These are phyloP conservation scores for Notamacropus eugenii DNA, from an alignment of 2,797 vertebrate genomes.

Conservation along the genomic window DNA sequence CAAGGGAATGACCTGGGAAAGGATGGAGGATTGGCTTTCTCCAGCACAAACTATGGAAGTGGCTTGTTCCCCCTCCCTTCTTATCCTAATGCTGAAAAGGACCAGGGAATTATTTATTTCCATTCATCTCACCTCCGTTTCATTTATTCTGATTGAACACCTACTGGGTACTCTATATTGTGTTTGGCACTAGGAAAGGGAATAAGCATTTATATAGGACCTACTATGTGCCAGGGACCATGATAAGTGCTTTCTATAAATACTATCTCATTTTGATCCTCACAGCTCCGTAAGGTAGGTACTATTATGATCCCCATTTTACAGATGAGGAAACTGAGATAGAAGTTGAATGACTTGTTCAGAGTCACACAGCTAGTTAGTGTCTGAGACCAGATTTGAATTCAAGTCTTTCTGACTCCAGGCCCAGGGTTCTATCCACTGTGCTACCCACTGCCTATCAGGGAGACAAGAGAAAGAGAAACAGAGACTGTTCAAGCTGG, in stretches of 20 bases:
- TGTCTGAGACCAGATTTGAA: neutral
- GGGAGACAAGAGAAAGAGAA: neutral
- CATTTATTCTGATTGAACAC: neutral
- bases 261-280: neutral
- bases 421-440: neutral
- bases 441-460: neutral
- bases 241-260: neutral
- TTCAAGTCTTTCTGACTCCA: neutral
- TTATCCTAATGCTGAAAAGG: neutral
- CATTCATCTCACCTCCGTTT: neutral
- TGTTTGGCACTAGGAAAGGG: neutral
- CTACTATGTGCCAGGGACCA: neutral
- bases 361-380: neutral
- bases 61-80: neutral
- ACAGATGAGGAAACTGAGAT: neutral
- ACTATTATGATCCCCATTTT: neutral
- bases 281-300: neutral
- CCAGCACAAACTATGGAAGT: neutral
- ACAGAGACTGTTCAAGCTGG: neutral
- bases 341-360: neutral
- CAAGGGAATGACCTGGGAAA: constrained; percentile 53
- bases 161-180: neutral
- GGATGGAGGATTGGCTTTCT: neutral
- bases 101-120: neutral
- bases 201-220: neutral